These are phyloP conservation scores for human DNA, from an alignment of 2,113 vertebrate species.

Conservation along the genomic window GRCh38 chr7:17649001-17649500, in stretches of 20 bases:
- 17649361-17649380: not conserved
- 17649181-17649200: not conserved
- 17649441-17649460: not conserved
- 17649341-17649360: not conserved
- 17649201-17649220: not conserved
- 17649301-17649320: not conserved
- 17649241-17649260: not conserved
- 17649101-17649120: not conserved
- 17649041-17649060: not conserved
- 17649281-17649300: not conserved
- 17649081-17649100: not conserved
- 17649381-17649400: not conserved
- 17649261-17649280: not conserved
- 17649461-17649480: conserved; percentile 1
- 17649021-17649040: not conserved
- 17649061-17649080: not conserved
- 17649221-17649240: not conserved
- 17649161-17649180: not conserved
- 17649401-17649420: not conserved
- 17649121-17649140: not conserved
- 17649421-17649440: not conserved
- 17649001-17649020: not conserved
- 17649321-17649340: not conserved
- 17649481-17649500: not conserved
- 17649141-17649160: not conserved